phyloP scores from a whole-genome alignment of 2,888 invertebrate genomes.

The Drosophila longiperda region DNA sequence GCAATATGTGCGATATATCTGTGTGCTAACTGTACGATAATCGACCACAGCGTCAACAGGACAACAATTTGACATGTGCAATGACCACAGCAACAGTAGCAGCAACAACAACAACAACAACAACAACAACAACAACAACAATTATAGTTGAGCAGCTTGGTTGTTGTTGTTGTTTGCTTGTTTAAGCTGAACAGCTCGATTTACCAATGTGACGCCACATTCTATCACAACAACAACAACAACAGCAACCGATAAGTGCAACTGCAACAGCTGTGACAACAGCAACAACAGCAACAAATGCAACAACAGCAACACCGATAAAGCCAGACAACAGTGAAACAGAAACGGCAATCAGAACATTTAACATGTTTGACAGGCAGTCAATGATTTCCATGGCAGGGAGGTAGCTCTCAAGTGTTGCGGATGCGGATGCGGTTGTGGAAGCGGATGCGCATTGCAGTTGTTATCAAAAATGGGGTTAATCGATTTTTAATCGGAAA shows the following conservation, averaged over 20 bases:
- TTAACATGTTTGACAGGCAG: slow-evolving; percentile 74
- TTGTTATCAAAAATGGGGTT: slow-evolving; percentile 84
- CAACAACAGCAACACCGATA: slow-evolving; percentile 33
- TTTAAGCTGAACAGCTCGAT: slow-evolving; percentile 53
- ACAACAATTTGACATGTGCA: slow-evolving; percentile 43
- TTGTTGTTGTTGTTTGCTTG: slow-evolving; percentile 29
- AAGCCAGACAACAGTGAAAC: slow-evolving; percentile 30
- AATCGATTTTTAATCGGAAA: slow-evolving; percentile 84
- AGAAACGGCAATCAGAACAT: slow-evolving; percentile 49
- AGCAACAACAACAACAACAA: slow-evolving; percentile 36
- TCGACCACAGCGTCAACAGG: slow-evolving; percentile 70
- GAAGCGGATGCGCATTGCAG: slow-evolving; percentile 82
- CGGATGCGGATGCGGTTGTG: slow-evolving; percentile 17
- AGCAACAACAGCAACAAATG: slow-evolving; percentile 32
- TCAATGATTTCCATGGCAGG: slow-evolving; percentile 2
- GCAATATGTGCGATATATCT: slow-evolving; percentile 42
- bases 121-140: slow-evolving; percentile 12
- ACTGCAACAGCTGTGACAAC: slow-evolving; percentile 33
- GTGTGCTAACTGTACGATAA: slow-evolving; percentile 66
- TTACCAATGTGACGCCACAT: slow-evolving; percentile 72
- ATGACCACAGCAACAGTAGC: slow-evolving; percentile 43
- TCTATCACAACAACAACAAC: slow-evolving; percentile 66
- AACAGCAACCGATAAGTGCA: slow-evolving; percentile 24
- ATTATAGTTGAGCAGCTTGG: slow-evolving; percentile 6
- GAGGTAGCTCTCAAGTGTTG: not conserved